A percentile compares a stretch with the other conserved stretches of the same genome.
These are phyloP conservation scores for Pantala flavescens DNA, from an alignment of 1,140 invertebrate genomes.

Conservation along the genomic window DNA sequence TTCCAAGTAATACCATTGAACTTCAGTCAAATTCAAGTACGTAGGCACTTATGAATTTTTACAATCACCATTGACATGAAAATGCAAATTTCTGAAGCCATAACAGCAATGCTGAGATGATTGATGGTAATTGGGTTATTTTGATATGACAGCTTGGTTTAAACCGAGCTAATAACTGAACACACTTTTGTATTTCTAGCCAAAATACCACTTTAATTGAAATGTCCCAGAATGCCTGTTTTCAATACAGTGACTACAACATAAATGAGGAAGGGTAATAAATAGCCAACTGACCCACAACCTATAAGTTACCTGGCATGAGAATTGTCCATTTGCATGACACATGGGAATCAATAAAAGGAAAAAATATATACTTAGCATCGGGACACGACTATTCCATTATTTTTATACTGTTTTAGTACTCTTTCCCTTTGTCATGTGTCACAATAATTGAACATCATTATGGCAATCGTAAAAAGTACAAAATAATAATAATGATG, in stretches of 20 bases:
- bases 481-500: conserved; percentile 11
- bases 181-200: conserved; percentile 16
- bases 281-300: conserved; percentile 19
- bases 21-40: too few relatives aligned
- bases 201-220: conserved; percentile 22
- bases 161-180: not conserved
- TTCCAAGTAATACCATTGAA: too few relatives aligned
- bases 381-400: not conserved
- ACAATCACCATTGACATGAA: too few relatives aligned
- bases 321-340: not conserved
- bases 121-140: too few relatives aligned
- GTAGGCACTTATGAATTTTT: too few relatives aligned
- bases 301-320: conserved; percentile 16
- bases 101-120: too few relatives aligned
- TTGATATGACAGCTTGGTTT: not conserved
- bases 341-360: not conserved
- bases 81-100: too few relatives aligned
- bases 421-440: not conserved
- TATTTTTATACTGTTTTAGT: conserved; percentile 12
- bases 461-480: conserved; percentile 10
- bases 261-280: conserved; percentile 14
- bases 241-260: conserved; percentile 12
- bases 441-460: conserved; percentile 8
- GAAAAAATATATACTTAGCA: conserved; percentile 4
- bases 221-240: conserved; percentile 19